phyloP scores from a whole-genome alignment of 2,797 vertebrate genomes.

The Cossypha polioptera region DNA sequence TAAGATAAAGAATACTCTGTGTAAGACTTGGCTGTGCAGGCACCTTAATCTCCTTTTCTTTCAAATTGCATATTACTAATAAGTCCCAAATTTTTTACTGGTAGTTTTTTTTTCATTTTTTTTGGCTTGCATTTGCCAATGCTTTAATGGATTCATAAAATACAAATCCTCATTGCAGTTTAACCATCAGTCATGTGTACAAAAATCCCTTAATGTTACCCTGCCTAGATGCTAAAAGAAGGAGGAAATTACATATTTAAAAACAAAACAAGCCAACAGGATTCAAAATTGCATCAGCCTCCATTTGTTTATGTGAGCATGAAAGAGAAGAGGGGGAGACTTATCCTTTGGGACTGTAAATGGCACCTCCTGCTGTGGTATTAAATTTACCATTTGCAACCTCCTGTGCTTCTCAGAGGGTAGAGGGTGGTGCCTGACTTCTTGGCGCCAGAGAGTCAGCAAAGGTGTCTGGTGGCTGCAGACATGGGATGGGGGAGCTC shows the following conservation, averaged over 20 bases:
- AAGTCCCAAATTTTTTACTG: background rate
- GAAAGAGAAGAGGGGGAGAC: slow-evolving; percentile 65
- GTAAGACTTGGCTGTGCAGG: background rate
- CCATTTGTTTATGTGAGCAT: slow-evolving; percentile 68
- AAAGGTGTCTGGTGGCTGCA: slow-evolving; percentile 59
- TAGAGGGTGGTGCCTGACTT: slow-evolving; percentile 56
- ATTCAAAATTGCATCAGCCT: slow-evolving; percentile 68
- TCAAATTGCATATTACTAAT: background rate
- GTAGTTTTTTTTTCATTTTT: background rate
- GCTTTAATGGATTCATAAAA: background rate
- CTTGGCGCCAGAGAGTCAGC: slow-evolving; percentile 53
- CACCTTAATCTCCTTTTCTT: background rate
- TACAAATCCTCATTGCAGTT: slow-evolving; percentile 15
- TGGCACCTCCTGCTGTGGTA: slow-evolving; percentile 70
- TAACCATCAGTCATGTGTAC: background rate
- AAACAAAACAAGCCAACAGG: slow-evolving; percentile 44
- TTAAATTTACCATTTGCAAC: slow-evolving; percentile 71
- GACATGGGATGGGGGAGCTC: slow-evolving; percentile 16
- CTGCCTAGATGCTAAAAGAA: slow-evolving; percentile 12
- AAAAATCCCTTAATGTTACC: slow-evolving; percentile 47
- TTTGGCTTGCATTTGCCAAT: background rate
- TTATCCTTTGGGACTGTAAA: slow-evolving; percentile 66
- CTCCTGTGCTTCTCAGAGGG: slow-evolving; percentile 53
- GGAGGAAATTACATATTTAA: slow-evolving; percentile 41
- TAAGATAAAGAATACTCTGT: background rate